Evolutionary conservation across 1,140 invertebrate genomes (phyloP), one percentile per base, ranked within the genome.

Genomic region (Drosophila sulfurigaster): DNA sequence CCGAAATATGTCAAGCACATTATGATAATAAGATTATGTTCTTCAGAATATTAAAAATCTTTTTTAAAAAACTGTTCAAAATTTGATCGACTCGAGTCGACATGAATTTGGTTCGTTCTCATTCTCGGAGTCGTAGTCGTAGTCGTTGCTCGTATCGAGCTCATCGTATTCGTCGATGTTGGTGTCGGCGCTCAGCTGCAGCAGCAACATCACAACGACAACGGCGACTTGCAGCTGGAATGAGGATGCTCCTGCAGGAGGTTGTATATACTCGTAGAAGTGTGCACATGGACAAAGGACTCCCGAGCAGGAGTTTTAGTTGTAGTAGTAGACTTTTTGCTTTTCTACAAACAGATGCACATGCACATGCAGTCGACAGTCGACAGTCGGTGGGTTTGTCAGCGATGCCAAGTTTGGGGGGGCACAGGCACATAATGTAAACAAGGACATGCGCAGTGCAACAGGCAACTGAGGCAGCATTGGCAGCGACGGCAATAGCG

Each of bases 321-420:
- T 90, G 85, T 90, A 88, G 81, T 90, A 79, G 85, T 89, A 85
- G 85, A 78, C 78, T 79, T 88, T 88, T 88, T 88, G 86, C 78
- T 74, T 90, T 82, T 88, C 85, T 86, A 85, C 82, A 43, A n/a
- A 54, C 54, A 54, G 49, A 63, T 59, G 60, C 65, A 66, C 43
- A 63, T 60, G 52, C 75, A 43, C 38, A 35, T 49, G 60, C 49
- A 49, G 7, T 13, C 30, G 30, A 6, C 52, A 10, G 35, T 38
- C 35, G 35, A 10, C 35, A 38, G 35, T 38, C 35, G 35, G 35
- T 10, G 35, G 25, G 49, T 11, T n/a, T 30, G 25, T 13, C 30
- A 15, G 60, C 56, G 64, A 45, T 48, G 59, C 58, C 46, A 63
- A 76, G 78, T 71, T 80, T 81, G 76, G 66, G 73, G 75, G 4